Evolutionary conservation across 2,113 vertebrate species (phyloP).

Genomic region (Sorex araneus): DNA sequence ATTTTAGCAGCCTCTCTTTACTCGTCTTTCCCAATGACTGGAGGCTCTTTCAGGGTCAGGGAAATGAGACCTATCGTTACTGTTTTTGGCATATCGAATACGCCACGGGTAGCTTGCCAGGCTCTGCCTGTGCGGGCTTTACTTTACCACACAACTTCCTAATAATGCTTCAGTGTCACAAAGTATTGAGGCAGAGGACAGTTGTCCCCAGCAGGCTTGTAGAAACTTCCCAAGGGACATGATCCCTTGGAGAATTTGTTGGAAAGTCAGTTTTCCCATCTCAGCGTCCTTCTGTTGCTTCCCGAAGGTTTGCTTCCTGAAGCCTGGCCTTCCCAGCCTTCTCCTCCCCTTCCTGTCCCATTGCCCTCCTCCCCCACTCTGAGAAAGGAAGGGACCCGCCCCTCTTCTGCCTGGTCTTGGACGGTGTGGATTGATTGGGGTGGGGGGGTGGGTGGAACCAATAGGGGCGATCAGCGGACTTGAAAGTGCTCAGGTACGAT

Average conservation of each 20-base stretch:
- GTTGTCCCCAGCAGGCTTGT: conserved; percentile 5
- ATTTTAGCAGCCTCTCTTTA: too few species aligned
- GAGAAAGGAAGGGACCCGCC: not conserved
- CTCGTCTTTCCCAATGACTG: too few species aligned
- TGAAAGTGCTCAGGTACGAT: too few species aligned
- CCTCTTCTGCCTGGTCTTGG: not conserved
- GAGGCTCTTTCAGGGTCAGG: too few species aligned
- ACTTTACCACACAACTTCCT: too few species aligned
- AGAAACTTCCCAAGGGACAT: conserved; percentile 36
- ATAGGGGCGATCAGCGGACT: not conserved
- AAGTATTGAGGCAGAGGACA: conserved; percentile 49
- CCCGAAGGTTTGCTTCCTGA: conserved; percentile 28
- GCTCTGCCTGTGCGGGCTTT: too few species aligned
- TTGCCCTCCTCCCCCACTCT: not conserved
- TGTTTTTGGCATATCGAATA: too few species aligned
- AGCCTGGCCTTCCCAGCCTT: not conserved
- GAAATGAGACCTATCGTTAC: too few species aligned
- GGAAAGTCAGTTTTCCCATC: conserved; percentile 59
- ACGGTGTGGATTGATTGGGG: not conserved
- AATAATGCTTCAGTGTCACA: conserved; percentile 46
- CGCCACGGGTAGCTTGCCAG: too few species aligned
- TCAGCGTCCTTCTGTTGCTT: conserved; percentile 58
- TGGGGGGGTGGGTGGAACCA: too few species aligned
- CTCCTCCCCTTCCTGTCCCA: not conserved
- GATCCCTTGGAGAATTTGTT: conserved; percentile 1